Base-by-base conservation (phyloP, 2,888 invertebrate genomes). In the Tetranychus piercei region DNA sequence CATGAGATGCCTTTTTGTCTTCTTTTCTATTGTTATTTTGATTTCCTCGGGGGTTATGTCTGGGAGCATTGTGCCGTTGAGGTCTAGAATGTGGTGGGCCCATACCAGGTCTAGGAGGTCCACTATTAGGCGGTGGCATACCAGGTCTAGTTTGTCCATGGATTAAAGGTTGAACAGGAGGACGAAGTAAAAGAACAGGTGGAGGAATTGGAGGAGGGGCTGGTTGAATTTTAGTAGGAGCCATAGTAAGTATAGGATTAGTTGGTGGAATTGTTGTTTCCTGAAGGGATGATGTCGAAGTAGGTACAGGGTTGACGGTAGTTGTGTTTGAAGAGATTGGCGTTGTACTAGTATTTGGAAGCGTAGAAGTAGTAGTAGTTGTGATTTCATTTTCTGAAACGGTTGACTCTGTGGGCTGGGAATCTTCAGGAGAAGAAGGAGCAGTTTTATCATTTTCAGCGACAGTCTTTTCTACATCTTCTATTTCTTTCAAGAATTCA, bases 91-190 rank as follows among this genome's bases (percentile, higher is more conserved):
- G 69, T 6, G n/a, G 67, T 67, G 82, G 82, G 1, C 82, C 82
- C 15, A 81, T 78, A 1, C 82, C 82, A 15, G 83, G 82, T 18
- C 73, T n/a, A 20, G 76, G 23, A 23, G 75, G 45, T 80, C 77
- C 11, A 55, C 9, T 45, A 9, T 7, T 20, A 34, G 66, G 73
- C 18, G 76, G 65, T 8, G 75, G 72, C 67, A 75, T 11, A 64
- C 76, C 74, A 6, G 76, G 76, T 22, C 74, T 71, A 64, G 43
- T 55, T 6, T 75, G 15, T 6, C 70, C 43, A 15, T 77, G 77
- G 7, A 78, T 75, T 55, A 77, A 75, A 22, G 78, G 73, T 66
- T 74, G 15, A 65, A 75, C 74, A 15, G 44, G 72, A 71, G 18
- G 43, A 71, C 18, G n/a, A 18, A 71, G 23, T 22, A 43, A 11